Conservation (phyloP, 2,797 vertebrate species). For the Geotrypetes seraphini region DNA sequence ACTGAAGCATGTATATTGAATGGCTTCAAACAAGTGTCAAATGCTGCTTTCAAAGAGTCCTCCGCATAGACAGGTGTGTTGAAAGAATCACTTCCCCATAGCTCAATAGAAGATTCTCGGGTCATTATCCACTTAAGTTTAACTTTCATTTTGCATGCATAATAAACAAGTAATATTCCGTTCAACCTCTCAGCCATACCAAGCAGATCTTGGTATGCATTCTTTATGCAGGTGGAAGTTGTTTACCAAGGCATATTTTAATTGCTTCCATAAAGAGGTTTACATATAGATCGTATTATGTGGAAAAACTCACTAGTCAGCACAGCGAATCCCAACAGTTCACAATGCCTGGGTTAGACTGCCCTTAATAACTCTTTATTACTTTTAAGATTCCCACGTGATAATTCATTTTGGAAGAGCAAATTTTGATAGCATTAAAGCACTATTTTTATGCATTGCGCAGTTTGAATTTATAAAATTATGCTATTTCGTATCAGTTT, state of each 20-base stretch:
- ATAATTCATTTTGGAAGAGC: constrained; percentile 10
- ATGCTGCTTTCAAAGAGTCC: constrained; percentile 11
- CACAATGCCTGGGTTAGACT: constrained; percentile 23
- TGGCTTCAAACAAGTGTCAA: constrained; percentile 21
- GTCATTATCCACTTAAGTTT: constrained; percentile 8
- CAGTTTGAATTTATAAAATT: constrained; percentile 14
- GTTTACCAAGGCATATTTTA: no score
- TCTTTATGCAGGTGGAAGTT: neutral
- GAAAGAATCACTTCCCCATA: constrained; percentile 9
- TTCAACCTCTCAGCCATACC: constrained; percentile 1
- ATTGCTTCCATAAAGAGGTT: neutral
- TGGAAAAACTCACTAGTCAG: constrained; percentile 2
- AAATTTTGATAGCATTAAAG: constrained; percentile 27
- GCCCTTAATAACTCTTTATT: constrained; percentile 20
- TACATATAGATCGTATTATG: neutral
- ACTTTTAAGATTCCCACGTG: constrained; percentile 28
- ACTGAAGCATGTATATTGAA: constrained; percentile 18
- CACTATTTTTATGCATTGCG: constrained; percentile 1
- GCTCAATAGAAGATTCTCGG: constrained; percentile 15
- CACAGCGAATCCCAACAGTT: constrained; percentile 13
- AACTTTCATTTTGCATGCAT: constrained; percentile 18
- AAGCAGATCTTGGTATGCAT: neutral
- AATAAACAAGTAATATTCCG: constrained; percentile 12
- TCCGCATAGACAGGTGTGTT: constrained; percentile 10
- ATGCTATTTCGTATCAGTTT: constrained; percentile 14